Evolutionary conservation across 2,797 vertebrate genomes (phyloP).

Genomic region (Arremon aurantiirostris): DNA sequence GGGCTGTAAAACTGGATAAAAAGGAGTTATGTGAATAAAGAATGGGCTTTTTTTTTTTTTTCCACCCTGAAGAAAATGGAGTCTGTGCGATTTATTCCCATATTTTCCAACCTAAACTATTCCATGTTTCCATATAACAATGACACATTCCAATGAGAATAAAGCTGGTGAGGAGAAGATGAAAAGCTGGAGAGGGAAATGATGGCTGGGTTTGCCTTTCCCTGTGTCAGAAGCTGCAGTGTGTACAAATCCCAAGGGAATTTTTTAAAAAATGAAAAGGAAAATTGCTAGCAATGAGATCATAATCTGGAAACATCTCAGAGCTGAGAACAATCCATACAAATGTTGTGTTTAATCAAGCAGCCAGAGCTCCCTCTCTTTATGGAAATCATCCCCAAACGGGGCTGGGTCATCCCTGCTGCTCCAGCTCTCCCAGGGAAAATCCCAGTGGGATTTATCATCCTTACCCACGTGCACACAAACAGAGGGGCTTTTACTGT

Average conservation of each 20-base stretch:
- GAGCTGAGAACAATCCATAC: neutral
- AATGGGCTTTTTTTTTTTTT: neutral
- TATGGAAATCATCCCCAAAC: neutral
- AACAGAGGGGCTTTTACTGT: neutral
- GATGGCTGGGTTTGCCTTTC: neutral
- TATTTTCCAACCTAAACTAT: neutral
- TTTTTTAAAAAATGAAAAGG: neutral
- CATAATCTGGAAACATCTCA: neutral
- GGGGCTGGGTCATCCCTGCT: neutral
- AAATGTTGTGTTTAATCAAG: neutral
- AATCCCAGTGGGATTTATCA: constrained; percentile 14
- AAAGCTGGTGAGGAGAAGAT: neutral
- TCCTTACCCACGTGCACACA: constrained; percentile 33
- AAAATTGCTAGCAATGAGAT: neutral
- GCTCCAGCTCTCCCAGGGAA: neutral
- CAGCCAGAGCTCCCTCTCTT: neutral
- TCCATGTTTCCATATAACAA: neutral
- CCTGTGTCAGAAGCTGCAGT: neutral
- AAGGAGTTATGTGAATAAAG: neutral
- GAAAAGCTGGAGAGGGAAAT: neutral
- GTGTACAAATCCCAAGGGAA: neutral
- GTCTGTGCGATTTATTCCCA: neutral
- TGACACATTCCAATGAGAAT: accelerated
- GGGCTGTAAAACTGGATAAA: neutral
- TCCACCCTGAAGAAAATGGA: neutral